Percentiles rank a stretch among this genome's conserved stretches.
Evolutionary conservation across 2,113 vertebrate species (phyloP).

Genomic region (Eudorcas thomsonii): DNA sequence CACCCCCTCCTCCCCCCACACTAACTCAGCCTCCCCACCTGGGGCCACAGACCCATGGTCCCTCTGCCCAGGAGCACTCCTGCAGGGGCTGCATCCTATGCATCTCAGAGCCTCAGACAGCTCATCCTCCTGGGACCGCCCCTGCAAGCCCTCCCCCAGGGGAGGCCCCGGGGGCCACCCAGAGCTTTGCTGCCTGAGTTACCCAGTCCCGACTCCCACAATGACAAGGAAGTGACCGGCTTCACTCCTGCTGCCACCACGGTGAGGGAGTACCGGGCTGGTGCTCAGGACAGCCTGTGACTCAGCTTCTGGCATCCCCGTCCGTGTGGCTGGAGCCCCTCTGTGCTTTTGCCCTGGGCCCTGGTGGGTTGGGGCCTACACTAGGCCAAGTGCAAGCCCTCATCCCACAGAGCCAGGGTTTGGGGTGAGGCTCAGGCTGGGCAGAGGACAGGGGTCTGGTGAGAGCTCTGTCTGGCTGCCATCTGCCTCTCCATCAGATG

Average conservation of each 20-base stretch:
- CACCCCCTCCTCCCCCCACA: too few species aligned
- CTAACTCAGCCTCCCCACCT: not conserved
- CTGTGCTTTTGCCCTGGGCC: accelerated
- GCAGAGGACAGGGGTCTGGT: not conserved
- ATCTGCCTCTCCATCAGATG: not conserved
- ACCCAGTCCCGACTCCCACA: not conserved
- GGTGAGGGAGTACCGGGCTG: accelerated
- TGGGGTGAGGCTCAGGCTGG: not conserved
- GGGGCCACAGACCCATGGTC: not conserved
- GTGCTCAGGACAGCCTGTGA: accelerated
- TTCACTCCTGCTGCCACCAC: accelerated
- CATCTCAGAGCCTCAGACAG: not conserved
- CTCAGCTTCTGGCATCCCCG: not conserved
- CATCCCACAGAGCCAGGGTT: not conserved
- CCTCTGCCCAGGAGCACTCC: too few species aligned
- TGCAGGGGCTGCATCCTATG: not conserved
- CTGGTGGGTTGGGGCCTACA: not conserved
- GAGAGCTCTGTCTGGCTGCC: not conserved
- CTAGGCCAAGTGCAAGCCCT: not conserved
- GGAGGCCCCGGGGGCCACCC: not conserved
- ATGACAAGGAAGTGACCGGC: not conserved
- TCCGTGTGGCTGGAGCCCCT: not conserved
- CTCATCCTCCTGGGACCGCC: not conserved
- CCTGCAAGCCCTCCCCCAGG: not conserved
- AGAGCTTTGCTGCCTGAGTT: not conserved